These are phyloP conservation scores for Poeciliopsis prolifica DNA, from an alignment of 2,113 vertebrate species.

Conservation along the genomic window DNA sequence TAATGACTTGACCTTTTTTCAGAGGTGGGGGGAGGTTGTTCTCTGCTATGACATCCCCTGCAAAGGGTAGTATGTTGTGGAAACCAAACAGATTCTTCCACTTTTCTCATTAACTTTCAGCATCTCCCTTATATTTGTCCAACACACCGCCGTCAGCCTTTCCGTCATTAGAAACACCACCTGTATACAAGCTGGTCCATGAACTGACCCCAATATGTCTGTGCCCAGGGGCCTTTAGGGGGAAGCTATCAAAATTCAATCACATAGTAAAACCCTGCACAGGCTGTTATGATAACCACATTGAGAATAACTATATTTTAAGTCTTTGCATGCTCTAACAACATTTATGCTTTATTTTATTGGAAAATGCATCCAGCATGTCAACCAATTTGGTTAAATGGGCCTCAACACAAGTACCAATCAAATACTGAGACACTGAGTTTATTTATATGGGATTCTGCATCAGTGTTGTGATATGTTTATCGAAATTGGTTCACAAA, in stretches of 20 bases:
- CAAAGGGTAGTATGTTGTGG: constrained; percentile 55
- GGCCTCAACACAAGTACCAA: background rate
- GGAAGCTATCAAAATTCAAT: constrained; percentile 56
- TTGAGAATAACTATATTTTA: background rate
- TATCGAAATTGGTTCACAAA: background rate
- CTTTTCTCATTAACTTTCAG: constrained; percentile 50
- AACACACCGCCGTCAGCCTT: constrained; percentile 16
- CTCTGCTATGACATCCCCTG: constrained; percentile 58
- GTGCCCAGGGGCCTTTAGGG: constrained; percentile 47
- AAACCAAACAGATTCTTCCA: constrained; percentile 41
- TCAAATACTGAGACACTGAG: background rate
- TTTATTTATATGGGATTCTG: background rate
- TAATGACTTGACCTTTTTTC: constrained; percentile 71
- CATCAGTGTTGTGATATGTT: background rate
- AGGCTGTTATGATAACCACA: background rate
- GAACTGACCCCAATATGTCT: constrained; percentile 49
- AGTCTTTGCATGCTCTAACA: background rate
- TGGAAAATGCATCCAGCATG: background rate
- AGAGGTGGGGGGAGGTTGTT: constrained; percentile 1
- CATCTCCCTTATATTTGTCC: constrained; percentile 12
- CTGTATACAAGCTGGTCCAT: constrained; percentile 37
- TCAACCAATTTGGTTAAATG: background rate
- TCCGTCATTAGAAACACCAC: constrained; percentile 52
- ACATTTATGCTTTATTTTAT: background rate
- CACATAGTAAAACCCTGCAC: background rate